These are phyloP conservation scores for Philereme vetulata DNA, from an alignment of 2,888 invertebrate genomes.

Conservation along the genomic window DNA sequence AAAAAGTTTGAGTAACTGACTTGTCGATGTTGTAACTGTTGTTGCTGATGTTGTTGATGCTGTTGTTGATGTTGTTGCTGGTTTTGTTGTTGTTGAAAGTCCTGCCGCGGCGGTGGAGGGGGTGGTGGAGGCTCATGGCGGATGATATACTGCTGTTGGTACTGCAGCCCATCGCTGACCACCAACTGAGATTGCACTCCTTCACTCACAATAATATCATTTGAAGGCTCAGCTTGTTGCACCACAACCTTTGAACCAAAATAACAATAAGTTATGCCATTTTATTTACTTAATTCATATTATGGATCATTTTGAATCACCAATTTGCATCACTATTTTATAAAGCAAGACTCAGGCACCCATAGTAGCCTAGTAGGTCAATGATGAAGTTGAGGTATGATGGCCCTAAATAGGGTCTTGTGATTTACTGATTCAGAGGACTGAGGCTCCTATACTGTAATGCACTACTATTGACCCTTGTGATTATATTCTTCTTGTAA, in stretches of 20 bases:
- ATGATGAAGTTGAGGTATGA: too few species aligned
- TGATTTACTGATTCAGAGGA: too few species aligned
- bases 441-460: too few species aligned
- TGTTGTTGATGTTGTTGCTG: slow-evolving; percentile 58
- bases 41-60: slow-evolving; percentile 58
- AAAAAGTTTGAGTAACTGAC: slow-evolving; percentile 27
- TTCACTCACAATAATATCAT: slow-evolving; percentile 83
- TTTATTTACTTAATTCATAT: background rate
- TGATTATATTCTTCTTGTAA: too few species aligned
- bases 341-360: too few species aligned
- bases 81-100: slow-evolving; percentile 67
- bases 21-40: slow-evolving; percentile 62
- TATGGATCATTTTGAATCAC: too few species aligned
- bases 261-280: background rate
- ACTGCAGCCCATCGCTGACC: slow-evolving; percentile 75
- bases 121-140: slow-evolving; percentile 72
- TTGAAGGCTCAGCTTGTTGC: slow-evolving; percentile 79
- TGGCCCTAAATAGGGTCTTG: too few species aligned
- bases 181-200: slow-evolving; percentile 73
- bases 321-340: too few species aligned
- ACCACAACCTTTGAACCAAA: slow-evolving; percentile 67
- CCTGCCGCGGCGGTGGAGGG: slow-evolving; percentile 60
- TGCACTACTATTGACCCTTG: too few species aligned
- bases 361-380: too few species aligned
- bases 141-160: slow-evolving; percentile 78